A percentile compares a stretch with the other conserved stretches of the same genome.
Conservation (phyloP, 2,888 invertebrate genomes). For the Spicauda simplicius region DNA sequence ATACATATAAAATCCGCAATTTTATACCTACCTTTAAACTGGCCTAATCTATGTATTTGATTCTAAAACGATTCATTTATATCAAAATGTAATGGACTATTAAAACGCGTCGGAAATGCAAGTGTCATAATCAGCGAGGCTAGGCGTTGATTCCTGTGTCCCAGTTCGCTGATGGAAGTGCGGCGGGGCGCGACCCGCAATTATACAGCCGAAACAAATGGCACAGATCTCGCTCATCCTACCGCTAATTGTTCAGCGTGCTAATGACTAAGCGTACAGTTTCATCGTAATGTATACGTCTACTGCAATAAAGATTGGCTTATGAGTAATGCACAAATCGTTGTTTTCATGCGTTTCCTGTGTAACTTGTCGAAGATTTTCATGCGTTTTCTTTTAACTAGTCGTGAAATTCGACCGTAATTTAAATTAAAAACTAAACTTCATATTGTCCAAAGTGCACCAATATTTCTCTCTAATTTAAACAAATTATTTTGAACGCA, state of each 20-base stretch:
- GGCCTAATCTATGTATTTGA: too few species aligned
- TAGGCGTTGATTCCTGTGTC: constrained; percentile 40
- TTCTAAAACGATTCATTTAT: too few species aligned
- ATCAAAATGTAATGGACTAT: not conserved
- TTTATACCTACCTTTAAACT: too few species aligned
- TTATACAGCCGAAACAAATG: constrained; percentile 76
- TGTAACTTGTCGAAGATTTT: too few species aligned
- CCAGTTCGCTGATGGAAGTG: constrained; percentile 60
- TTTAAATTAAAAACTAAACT: too few species aligned
- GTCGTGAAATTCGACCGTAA: too few species aligned
- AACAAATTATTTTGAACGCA: too few species aligned
- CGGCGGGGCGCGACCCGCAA: constrained; percentile 73
- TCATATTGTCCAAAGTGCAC: too few species aligned
- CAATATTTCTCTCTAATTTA: too few species aligned
- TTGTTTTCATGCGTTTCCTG: not conserved
- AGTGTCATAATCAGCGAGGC: constrained; percentile 7
- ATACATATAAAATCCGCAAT: too few species aligned
- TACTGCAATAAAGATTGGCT: not conserved
- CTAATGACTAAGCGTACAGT: constrained; percentile 27
- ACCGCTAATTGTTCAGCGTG: constrained; percentile 67
- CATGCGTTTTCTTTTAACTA: too few species aligned
- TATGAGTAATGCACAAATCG: not conserved
- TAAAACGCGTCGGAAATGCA: constrained; percentile 9
- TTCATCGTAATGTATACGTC: not conserved
- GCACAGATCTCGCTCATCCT: constrained; percentile 62